Conservation (phyloP, 1,140 invertebrate species). For the Pemphigus obesinymphae region DNA sequence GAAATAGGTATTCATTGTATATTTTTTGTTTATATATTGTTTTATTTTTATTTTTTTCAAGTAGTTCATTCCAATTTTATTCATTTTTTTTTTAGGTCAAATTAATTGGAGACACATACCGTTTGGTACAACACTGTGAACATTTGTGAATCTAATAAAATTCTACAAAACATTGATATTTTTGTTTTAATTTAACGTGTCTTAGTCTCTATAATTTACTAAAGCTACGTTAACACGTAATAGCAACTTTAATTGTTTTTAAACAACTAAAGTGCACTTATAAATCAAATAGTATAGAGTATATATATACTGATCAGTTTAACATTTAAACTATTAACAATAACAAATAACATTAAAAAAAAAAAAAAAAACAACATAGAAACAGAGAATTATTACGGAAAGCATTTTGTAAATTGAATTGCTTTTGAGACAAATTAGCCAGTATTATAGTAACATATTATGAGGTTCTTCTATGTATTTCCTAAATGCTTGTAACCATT, state of each 20-base stretch:
- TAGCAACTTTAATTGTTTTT: not conserved
- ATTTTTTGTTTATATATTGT: not conserved
- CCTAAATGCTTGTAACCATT: slow-evolving; percentile 79
- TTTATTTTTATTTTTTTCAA: not conserved
- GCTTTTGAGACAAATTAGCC: not conserved
- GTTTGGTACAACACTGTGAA: not conserved
- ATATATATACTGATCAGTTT: not conserved
- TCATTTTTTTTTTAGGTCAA: slow-evolving; percentile 16
- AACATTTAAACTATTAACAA: slow-evolving; percentile 35
- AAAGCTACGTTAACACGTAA: not conserved
- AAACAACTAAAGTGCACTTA: slow-evolving; percentile 4
- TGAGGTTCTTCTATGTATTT: slow-evolving; percentile 75
- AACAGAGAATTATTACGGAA: slow-evolving; percentile 4
- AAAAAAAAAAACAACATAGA: slow-evolving; percentile 11
- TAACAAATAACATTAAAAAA: slow-evolving; percentile 36
- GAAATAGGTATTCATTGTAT: too few relatives aligned
- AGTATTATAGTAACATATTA: slow-evolving; percentile 55
- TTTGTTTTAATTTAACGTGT: not conserved
- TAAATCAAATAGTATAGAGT: not conserved
- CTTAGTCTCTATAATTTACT: not conserved
- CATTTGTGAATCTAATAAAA: not conserved
- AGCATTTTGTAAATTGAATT: slow-evolving; percentile 22
- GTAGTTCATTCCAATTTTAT: not conserved
- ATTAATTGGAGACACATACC: slow-evolving; percentile 15
- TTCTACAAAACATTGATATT: not conserved